Conservation (phyloP, 2,888 invertebrate species). For the Netelia virgata region DNA sequence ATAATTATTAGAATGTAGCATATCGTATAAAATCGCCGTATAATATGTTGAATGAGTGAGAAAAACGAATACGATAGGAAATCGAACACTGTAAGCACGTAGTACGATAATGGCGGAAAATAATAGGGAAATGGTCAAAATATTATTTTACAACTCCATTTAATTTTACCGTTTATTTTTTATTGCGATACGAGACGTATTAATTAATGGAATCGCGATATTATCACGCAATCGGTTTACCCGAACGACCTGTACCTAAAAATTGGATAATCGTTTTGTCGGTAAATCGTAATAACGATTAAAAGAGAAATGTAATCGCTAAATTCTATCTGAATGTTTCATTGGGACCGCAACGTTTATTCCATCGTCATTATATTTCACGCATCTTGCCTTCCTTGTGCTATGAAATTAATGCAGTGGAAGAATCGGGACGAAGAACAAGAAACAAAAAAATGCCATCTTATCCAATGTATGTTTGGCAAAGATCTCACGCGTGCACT, state of each 20-base stretch:
- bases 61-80: constrained; percentile 12
- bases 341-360: constrained; percentile 36
- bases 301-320: not conserved
- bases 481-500: constrained; percentile 34
- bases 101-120: not conserved
- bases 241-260: not conserved
- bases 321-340: constrained; percentile 27
- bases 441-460: not conserved
- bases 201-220: not conserved
- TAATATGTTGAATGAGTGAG: constrained; percentile 56
- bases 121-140: constrained; percentile 2
- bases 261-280: not conserved
- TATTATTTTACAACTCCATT: not conserved
- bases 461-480: not conserved
- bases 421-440: not conserved
- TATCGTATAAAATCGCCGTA: constrained; percentile 65
- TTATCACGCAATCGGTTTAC: not conserved
- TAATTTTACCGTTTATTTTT: not conserved
- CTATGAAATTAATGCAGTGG: constrained; percentile 17
- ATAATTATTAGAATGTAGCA: constrained; percentile 68
- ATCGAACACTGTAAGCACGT: constrained; percentile 40
- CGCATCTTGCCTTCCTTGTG: constrained; percentile 44
- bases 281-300: not conserved
- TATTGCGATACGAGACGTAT: not conserved
- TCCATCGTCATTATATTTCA: constrained; percentile 45